Percentiles rank a stretch among this genome's conserved stretches.
phyloP scores from a whole-genome alignment of 92 coral and sea anemone genomes.

The Actinostola sp. region DNA sequence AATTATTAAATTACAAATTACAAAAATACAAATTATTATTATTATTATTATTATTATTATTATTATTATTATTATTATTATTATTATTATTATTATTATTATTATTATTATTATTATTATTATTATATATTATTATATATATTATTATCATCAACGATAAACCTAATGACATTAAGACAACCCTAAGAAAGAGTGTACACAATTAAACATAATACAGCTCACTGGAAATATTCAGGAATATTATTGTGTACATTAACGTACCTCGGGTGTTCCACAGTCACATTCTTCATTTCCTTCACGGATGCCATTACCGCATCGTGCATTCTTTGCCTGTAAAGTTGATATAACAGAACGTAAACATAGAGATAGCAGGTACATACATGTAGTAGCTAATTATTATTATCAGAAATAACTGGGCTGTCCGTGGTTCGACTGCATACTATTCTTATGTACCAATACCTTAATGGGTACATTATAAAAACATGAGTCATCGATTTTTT shows the following conservation, averaged over 20 bases:
- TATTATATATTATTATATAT: too few relatives aligned
- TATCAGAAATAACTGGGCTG: background rate
- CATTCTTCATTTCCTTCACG: slow-evolving; percentile 89
- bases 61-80: too few relatives aligned
- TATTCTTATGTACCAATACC: too few relatives aligned
- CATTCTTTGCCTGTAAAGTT: slow-evolving; percentile 48
- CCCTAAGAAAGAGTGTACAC: background rate
- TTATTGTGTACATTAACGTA: background rate
- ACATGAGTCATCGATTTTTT: slow-evolving; percentile 55
- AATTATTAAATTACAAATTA: too few relatives aligned
- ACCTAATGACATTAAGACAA: too few relatives aligned
- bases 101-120: too few relatives aligned
- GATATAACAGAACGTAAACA: background rate
- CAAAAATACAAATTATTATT: too few relatives aligned
- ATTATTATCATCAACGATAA: too few relatives aligned
- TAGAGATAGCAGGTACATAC: background rate
- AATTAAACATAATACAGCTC: background rate
- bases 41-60: too few relatives aligned
- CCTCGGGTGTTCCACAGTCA: slow-evolving; percentile 95
- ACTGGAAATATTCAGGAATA: background rate
- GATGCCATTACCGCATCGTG: slow-evolving; percentile 85
- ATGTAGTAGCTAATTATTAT: too few relatives aligned
- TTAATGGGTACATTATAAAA: slow-evolving; percentile 55
- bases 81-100: too few relatives aligned
- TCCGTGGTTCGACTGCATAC: too few relatives aligned